Percentiles rank a stretch among this genome's conserved stretches.
Conservation (phyloP, 1,140 invertebrate species). For the Nylanderia fulva region DNA sequence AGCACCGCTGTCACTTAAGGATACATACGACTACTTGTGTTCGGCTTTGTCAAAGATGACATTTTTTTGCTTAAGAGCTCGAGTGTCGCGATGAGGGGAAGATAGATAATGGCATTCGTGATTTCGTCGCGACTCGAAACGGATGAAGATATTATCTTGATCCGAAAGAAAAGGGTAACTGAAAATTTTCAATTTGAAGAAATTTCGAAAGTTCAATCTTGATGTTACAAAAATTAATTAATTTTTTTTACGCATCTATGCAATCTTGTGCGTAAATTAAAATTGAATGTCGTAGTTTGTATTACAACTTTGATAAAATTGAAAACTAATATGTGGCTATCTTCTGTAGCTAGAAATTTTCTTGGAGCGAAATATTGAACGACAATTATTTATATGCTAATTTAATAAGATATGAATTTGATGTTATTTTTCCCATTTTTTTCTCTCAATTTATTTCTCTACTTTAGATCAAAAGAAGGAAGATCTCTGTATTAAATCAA, state of each 20-base stretch:
- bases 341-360: not conserved
- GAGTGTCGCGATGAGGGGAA: not conserved
- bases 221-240: not conserved
- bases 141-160: not conserved
- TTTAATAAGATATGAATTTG: too few relatives aligned
- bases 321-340: not conserved
- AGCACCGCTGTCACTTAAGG: conserved; percentile 74
- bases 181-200: conserved; percentile 43
- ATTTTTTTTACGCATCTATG: not conserved
- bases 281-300: not conserved
- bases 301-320: not conserved
- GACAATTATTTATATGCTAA: too few relatives aligned
- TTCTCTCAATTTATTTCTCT: not conserved
- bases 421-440: not conserved
- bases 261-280: not conserved
- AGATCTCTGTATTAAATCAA: too few relatives aligned
- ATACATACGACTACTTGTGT: conserved; percentile 73
- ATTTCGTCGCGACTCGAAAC: not conserved
- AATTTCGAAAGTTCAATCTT: not conserved
- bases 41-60: conserved; percentile 74
- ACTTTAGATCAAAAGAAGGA: too few relatives aligned
- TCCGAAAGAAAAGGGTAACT: conserved; percentile 5
- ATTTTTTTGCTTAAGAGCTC: conserved; percentile 61
- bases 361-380: not conserved
- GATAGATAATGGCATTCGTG: not conserved